phyloP scores from a whole-genome alignment of 2,797 vertebrate genomes.

The Phylloscopus collybita region DNA sequence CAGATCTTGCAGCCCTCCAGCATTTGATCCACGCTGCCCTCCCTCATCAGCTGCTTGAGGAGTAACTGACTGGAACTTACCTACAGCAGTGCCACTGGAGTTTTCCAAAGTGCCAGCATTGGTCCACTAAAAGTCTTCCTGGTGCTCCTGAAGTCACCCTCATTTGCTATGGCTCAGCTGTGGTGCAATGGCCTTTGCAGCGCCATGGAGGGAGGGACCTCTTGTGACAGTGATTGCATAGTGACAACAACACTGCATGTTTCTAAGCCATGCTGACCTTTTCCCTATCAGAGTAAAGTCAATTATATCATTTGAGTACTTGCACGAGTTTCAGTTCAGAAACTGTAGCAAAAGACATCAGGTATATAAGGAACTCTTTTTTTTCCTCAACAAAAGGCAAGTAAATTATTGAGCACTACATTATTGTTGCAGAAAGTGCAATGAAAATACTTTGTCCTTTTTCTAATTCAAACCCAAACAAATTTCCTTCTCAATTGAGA shows the following conservation, averaged over 20 bases:
- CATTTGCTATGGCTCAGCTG: rapidly evolving
- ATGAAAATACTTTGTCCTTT: neutral
- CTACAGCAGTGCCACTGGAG: neutral
- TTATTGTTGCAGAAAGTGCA: neutral
- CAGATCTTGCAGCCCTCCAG: neutral
- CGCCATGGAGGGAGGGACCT: neutral
- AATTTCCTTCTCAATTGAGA: neutral
- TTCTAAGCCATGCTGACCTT: neutral
- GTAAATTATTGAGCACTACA: neutral
- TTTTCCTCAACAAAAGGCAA: neutral
- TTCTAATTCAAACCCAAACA: neutral
- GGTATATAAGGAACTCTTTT: neutral
- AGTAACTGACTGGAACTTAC: neutral
- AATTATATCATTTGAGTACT: neutral
- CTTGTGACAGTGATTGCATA: rapidly evolving
- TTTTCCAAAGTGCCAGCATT: neutral
- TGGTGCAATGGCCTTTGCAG: neutral
- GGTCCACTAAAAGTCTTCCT: neutral
- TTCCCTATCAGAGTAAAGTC: neutral
- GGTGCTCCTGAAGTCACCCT: neutral
- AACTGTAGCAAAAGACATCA: neutral
- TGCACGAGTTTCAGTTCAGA: neutral
- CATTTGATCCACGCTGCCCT: neutral
- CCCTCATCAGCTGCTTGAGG: neutral
- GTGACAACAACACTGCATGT: neutral